phyloP scores from a whole-genome alignment of 2,113 vertebrate genomes.

The Chroicocephalus ridibundus region DNA sequence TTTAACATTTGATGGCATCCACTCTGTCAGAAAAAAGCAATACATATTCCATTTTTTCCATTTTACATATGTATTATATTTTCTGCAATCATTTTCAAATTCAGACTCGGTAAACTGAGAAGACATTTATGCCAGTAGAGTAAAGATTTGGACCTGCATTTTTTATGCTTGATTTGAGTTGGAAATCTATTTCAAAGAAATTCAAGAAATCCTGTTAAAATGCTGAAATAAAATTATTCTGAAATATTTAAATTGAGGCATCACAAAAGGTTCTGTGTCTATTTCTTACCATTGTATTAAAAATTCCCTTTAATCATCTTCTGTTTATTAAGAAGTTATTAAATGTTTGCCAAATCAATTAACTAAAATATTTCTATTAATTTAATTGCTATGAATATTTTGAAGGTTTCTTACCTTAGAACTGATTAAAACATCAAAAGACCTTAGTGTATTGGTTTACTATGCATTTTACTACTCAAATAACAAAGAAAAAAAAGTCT shows the following conservation, averaged over 20 bases:
- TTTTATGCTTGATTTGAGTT: neutral
- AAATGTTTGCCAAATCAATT: neutral
- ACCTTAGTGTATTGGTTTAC: neutral
- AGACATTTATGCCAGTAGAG: neutral
- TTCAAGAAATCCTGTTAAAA: neutral
- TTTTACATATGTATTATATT: neutral
- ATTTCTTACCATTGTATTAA: neutral
- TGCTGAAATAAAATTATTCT: neutral
- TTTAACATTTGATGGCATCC: neutral
- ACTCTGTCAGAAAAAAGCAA: neutral
- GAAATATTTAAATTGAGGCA: neutral
- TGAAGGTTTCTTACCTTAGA: neutral
- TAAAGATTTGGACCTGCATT: neutral
- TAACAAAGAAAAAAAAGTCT: neutral
- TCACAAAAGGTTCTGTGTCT: neutral
- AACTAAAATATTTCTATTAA: neutral
- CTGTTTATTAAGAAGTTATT: neutral
- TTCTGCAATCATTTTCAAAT: neutral
- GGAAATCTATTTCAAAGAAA: neutral
- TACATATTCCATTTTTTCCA: fast-evolving
- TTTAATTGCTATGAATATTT: neutral
- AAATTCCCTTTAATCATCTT: neutral
- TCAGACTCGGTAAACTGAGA: neutral
- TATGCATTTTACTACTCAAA: neutral
- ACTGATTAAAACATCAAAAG: neutral